Evolutionary conservation across 2,797 vertebrate species (phyloP), one percentile per base, ranked within the genome.

Genomic region (Enoplosus armatus): DNA sequence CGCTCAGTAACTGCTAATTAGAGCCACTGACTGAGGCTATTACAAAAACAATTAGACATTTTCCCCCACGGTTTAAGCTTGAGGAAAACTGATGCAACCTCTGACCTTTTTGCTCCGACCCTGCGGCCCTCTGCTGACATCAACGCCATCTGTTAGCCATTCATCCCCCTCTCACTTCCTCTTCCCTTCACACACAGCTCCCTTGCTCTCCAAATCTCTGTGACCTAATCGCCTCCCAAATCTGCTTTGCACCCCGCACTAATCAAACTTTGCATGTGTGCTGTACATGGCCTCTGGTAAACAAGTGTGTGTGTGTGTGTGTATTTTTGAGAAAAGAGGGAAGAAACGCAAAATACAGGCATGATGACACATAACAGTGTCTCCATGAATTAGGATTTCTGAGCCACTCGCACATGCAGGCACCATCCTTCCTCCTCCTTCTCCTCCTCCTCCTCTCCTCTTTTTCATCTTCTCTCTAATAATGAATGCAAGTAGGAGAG

Each of bases 141-240:
- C 75, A 75, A 18, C 48, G 1, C 75, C 85, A 84, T 87, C 77
- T 85, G 79, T 73, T 69, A 50, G 24, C 47, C 60, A 59, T 50
- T 65, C 39, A 50, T 4, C 27, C 33, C 48, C 45, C 24, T 22
- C 26, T 7, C 15, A 4, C 24, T 29, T 27, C 31, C n/a, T 10
- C 20, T 27, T 22, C 31, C 53, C 26, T 41, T 51, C 26, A 54
- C 31, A 26, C 35, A 33, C 67, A 70, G 47, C 68, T 79, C 67
- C 6, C 54, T 63, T 27, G 3, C 31, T 56, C 69, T 73, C 54
- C 41, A 33, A n/a, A 48, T 45, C 54, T 78, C 39, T 18, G 53
- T 43, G 43, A 68, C 72, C 45, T 84, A 59, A 87, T 72, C 51
- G 2, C 69, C 66, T 80, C 65, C 35, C 24, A 70, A 84, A 87